phyloP scores from a whole-genome alignment of 2,888 invertebrate genomes.

The Apeira syringaria region DNA sequence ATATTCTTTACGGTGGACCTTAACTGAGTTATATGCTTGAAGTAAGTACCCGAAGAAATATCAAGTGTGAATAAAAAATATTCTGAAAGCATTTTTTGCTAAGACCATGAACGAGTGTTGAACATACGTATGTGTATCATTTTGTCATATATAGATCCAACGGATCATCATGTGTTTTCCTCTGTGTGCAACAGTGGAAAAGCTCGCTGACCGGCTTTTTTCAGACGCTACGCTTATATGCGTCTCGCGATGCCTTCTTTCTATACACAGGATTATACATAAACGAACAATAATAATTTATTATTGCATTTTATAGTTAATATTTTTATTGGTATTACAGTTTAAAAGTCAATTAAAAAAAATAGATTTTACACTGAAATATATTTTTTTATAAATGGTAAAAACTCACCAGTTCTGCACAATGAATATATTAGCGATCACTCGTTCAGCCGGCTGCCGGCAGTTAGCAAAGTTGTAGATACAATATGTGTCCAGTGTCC shows the following conservation, averaged over 20 bases:
- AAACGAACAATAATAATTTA: not conserved
- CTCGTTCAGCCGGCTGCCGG: conserved; percentile 49
- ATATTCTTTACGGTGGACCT: too few species aligned
- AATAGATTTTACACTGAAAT: too few species aligned
- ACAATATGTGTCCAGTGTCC: conserved; percentile 45
- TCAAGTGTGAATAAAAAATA: too few species aligned
- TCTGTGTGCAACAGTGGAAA: conserved; percentile 54
- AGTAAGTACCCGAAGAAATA: too few species aligned
- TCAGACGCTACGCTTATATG: conserved; percentile 51
- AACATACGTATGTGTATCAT: too few species aligned
- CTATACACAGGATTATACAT: conserved; percentile 7
- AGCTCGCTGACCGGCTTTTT: conserved; percentile 64
- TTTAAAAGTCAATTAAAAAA: too few species aligned
- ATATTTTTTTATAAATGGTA: conserved; percentile 23
- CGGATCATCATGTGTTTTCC: conserved; percentile 21
- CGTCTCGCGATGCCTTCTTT: conserved; percentile 6
- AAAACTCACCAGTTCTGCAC: conserved; percentile 66
- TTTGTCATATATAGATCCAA: not conserved
- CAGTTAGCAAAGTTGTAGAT: conserved; percentile 47
- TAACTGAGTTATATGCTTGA: too few species aligned
- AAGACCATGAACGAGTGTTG: too few species aligned
- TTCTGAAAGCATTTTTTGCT: too few species aligned
- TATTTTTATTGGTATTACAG: too few species aligned
- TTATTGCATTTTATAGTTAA: too few species aligned
- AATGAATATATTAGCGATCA: conserved; percentile 56